Evolutionary conservation across 2,888 invertebrate species (phyloP).

Genomic region (Rhaphigaster nebulosa): DNA sequence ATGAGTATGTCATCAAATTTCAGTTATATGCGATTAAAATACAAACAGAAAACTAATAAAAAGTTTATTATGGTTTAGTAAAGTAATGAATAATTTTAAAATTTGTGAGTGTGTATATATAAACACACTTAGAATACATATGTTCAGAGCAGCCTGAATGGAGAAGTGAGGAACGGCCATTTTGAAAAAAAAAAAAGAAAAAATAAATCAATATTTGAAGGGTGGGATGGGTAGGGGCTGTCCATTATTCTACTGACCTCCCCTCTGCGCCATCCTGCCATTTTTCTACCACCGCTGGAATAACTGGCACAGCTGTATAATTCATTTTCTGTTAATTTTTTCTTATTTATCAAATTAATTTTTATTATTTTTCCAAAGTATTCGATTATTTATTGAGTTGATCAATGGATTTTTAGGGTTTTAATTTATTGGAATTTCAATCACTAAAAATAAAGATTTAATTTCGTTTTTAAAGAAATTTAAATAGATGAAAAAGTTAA

Average conservation of each 20-base stretch:
- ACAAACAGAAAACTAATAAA: too few species aligned
- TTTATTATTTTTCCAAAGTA: neutral
- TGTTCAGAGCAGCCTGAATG: neutral
- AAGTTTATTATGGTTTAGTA: too few species aligned
- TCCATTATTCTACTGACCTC: constrained; percentile 31
- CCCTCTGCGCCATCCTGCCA: constrained; percentile 16
- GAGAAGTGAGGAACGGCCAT: constrained; percentile 30
- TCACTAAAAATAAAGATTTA: too few species aligned
- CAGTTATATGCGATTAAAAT: too few species aligned
- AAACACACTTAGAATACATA: neutral
- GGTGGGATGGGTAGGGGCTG: constrained; percentile 33
- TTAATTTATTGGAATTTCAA: too few species aligned
- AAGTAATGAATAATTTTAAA: too few species aligned
- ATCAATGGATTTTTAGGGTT: too few species aligned
- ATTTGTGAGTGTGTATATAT: too few species aligned
- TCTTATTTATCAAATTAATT: neutral
- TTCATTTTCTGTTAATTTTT: neutral
- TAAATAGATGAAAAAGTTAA: too few species aligned
- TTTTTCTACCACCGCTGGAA: neutral
- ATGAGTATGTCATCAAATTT: too few species aligned
- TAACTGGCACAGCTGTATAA: neutral
- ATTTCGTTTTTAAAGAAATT: too few species aligned
- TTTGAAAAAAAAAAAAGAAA: constrained; percentile 45
- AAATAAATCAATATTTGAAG: constrained; percentile 38
- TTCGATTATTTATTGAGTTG: too few species aligned